A percentile compares a stretch with the other conserved stretches of the same genome.
phyloP scores from a whole-genome alignment of 2,888 invertebrate genomes.

The Taphrorychus bicolor region DNA sequence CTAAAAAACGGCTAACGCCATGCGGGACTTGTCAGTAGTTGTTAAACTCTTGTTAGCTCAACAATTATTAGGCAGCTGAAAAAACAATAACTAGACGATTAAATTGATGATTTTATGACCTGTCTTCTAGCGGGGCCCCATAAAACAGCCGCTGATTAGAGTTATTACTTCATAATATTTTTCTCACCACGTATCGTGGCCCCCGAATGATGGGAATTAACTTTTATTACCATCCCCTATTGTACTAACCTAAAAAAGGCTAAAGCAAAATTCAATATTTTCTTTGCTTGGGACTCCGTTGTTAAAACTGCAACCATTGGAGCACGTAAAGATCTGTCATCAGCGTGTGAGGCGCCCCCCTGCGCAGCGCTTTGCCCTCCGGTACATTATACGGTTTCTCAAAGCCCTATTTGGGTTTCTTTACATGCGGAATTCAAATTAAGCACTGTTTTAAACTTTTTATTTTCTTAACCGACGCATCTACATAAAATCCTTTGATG shows the following conservation, averaged over 20 bases:
- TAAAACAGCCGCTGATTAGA: background rate
- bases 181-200: background rate
- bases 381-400: too few relatives aligned
- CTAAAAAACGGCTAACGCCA: slow-evolving; percentile 17
- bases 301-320: background rate
- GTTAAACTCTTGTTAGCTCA: background rate
- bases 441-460: slow-evolving; percentile 58
- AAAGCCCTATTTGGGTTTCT: slow-evolving; percentile 51
- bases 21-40: background rate
- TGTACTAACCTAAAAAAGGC: background rate
- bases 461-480: slow-evolving; percentile 58
- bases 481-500: slow-evolving; percentile 61
- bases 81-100: slow-evolving; percentile 31
- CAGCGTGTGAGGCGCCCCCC: slow-evolving; percentile 3
- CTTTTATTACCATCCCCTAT: background rate
- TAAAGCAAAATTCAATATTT: background rate
- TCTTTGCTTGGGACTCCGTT: background rate
- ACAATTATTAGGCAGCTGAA: slow-evolving; percentile 22
- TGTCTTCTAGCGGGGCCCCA: background rate
- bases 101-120: slow-evolving; percentile 15
- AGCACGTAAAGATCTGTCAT: background rate
- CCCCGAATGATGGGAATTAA: background rate
- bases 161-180: background rate
- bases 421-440: slow-evolving; percentile 57
- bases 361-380: too few relatives aligned